Base-by-base conservation (phyloP, 2,888 invertebrate genomes). In the Polydrusus cervinus region DNA sequence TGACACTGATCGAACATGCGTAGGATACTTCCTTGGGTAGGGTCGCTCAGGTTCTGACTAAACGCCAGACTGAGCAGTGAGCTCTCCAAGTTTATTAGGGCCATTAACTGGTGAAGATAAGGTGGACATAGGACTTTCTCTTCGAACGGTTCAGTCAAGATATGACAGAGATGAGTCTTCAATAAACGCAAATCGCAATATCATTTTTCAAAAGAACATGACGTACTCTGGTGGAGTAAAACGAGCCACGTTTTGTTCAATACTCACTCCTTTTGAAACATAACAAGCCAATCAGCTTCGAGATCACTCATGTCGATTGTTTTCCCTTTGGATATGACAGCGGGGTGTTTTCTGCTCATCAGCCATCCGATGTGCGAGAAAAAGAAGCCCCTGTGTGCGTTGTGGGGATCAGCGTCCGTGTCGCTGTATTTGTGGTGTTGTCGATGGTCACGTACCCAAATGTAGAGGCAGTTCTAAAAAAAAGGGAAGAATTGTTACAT, bases 291-390 rank as follows among this genome's bases (percentile, higher is more conserved):
- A 83, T 96, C 95, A 0, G 89, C 89, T 79, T 90, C 88, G 73
- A 96, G 85, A 83, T 96, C 96, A n/a, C 91, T 91, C 89, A 95
- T 88, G 82, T 95, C 94, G 40, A 96, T 90, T 30, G 88, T 89
- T 81, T 85, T 86, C 25, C 91, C 94, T 79, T 93, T 91, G 74
- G 89, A 88, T 34, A 90, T 91, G 43, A 94, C 93, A 77, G 92
- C 90, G 0, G 94, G 95, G 83, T 96, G 96, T 84, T 95, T 96
- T 79, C 89, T 90, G 75, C 88, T 88, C 90, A 96, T 90, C 18
- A 96, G 87, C 96, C 96, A 97, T 7, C 96, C 96, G 66, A 96
- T 90, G 85, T 97, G 96, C 1, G 93, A 90, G 87, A 96, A 97
- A 89, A 96, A 96, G 88, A 97, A 95, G 0, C 96, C 96, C 55